Evolutionary conservation across 2,888 invertebrate genomes (phyloP).

Genomic region (Andrena chrysosceles): DNA sequence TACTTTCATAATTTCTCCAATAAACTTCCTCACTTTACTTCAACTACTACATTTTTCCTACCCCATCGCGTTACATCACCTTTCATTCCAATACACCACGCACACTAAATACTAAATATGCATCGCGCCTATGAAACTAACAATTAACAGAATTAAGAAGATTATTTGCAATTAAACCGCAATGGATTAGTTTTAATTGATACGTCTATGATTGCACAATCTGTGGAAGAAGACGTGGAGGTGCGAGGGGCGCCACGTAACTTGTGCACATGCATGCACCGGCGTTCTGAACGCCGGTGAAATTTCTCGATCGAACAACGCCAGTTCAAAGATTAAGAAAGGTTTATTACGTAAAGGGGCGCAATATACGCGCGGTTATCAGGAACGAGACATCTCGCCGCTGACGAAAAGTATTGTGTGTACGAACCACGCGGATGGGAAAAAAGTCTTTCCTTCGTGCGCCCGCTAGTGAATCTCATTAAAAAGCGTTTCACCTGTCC

Average conservation of each 20-base stretch:
- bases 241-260: not conserved
- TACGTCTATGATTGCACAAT: too few relatives aligned
- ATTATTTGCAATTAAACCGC: too few relatives aligned
- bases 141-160: too few relatives aligned
- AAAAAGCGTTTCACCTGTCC: slow-evolving; percentile 68
- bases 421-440: slow-evolving; percentile 62
- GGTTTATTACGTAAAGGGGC: slow-evolving; percentile 53
- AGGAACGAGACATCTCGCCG: slow-evolving; percentile 60
- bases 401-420: slow-evolving; percentile 61
- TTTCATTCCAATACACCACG: too few relatives aligned
- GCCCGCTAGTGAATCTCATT: slow-evolving; percentile 55
- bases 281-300: slow-evolving; percentile 1
- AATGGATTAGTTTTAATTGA: too few relatives aligned
- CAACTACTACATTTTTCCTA: too few relatives aligned
- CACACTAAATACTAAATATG: too few relatives aligned
- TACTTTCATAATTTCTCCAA: too few relatives aligned
- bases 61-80: too few relatives aligned
- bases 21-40: too few relatives aligned
- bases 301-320: slow-evolving; percentile 36
- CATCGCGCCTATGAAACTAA: too few relatives aligned
- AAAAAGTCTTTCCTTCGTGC: slow-evolving; percentile 60
- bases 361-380: slow-evolving; percentile 55
- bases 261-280: not conserved
- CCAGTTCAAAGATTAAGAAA: slow-evolving; percentile 52
- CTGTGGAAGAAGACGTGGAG: not conserved